Evolutionary conservation across 2,888 invertebrate genomes (phyloP).

Genomic region (Pristionchus arcanus): DNA sequence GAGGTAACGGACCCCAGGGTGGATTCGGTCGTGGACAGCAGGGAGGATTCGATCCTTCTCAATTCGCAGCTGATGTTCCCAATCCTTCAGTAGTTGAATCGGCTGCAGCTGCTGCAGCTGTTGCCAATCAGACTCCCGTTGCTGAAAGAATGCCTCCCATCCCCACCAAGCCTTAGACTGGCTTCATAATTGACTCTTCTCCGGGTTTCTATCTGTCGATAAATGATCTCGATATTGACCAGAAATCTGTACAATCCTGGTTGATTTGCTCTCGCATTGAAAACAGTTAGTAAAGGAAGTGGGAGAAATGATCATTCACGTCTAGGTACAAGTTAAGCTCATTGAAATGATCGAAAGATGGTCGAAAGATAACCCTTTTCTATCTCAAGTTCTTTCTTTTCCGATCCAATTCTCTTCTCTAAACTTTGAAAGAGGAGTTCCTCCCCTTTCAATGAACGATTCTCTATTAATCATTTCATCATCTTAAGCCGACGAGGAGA

Average conservation of each 20-base stretch:
- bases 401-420: constrained; percentile 2
- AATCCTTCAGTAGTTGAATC: background rate
- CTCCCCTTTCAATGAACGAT: constrained; percentile 7
- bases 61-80: constrained; percentile 40
- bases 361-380: constrained; percentile 4
- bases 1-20: constrained; percentile 27
- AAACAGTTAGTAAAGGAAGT: background rate
- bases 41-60: constrained; percentile 35
- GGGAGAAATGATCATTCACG: background rate
- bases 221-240: constrained; percentile 20
- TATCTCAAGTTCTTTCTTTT: background rate
- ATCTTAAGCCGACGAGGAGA: background rate
- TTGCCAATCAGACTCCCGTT: constrained; percentile 27
- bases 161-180: background rate
- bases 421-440: background rate
- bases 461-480: background rate
- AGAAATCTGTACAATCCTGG: background rate
- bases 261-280: background rate
- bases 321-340: background rate
- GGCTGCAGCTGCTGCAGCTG: constrained; percentile 14
- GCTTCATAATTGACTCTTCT: background rate
- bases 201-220: constrained; percentile 11
- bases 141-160: background rate
- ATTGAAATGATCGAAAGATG: background rate
- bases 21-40: background rate